Evolutionary conservation across 2,888 invertebrate species (phyloP), one percentile per base, ranked within the genome.

Genomic region (Molanna angustata): DNA sequence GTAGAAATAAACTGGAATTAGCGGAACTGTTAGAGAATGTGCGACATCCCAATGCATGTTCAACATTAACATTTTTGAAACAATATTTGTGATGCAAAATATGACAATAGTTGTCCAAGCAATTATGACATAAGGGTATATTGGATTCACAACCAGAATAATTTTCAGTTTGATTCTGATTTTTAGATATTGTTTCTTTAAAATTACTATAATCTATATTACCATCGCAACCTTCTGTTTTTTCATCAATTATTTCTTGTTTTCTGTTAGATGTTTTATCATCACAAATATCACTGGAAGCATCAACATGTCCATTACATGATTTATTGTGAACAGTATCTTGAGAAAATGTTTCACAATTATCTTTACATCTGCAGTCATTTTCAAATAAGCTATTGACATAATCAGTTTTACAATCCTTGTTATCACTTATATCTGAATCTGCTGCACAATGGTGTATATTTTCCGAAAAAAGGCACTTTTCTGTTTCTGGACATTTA

Each of bases 1-100:
- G 64, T 22, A 83, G 66, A 57, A 80, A 78, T 9, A 82, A 71
- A 54, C 80, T 78, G 7, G 80, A 79, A 6, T 71, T 74, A 6
- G 74, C 76, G 6, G 73, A 73, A 45, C 76, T 74, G 50, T 67
- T 67, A 50, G 75, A 75, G 1, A 76, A 65, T 4, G 56, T 56
- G 19, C 59, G 52, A 47, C 55, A 50, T 20, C 58, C 57, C 59
- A 54, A 59, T 11, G 63, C 57, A 22, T 58, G 58, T 21, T 53
- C 57, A 18, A 51, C 41, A 42, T 53, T 55, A n/a, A 55, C 39
- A 43, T 53, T 55, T 46, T 52, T 55, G 46, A 49, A 54, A 11
- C 57, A 56, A 45, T 58, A 58, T 50, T 56, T 57, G 27, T 59
- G 51, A 20, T 57, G 57, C 33, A 70, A 64, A 37, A 67, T 62